phyloP scores from a whole-genome alignment of 2,888 invertebrate genomes.

The Pollenia labialis region DNA sequence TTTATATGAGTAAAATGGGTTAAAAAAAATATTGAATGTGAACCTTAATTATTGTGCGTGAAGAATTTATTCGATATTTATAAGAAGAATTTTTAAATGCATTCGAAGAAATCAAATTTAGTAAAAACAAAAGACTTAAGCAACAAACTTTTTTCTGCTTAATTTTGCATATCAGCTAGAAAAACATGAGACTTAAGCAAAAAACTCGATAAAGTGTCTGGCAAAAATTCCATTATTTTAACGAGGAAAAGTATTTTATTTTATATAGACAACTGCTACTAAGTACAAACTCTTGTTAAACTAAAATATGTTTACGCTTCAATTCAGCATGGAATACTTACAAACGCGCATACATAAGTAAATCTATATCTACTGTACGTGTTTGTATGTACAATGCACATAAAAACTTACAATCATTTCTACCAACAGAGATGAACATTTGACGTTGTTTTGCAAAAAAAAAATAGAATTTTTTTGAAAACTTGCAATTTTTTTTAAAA shows the following conservation, averaged over 20 bases:
- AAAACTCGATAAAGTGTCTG: conserved; percentile 20
- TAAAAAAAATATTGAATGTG: background rate
- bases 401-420: conserved; percentile 56
- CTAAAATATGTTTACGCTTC: conserved; percentile 61
- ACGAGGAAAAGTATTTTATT: conserved; percentile 42
- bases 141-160: conserved; percentile 15
- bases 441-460: background rate
- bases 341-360: background rate
- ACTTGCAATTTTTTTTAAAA: conserved; percentile 19
- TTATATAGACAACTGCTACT: background rate
- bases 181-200: background rate
- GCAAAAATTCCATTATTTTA: conserved; percentile 12
- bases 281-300: conserved; percentile 23
- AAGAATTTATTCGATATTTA: background rate
- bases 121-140: conserved; percentile 59
- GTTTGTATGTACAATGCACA: too few relatives aligned
- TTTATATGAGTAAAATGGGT: conserved; percentile 29
- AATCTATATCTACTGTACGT: too few relatives aligned
- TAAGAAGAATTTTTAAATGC: background rate
- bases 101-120: background rate
- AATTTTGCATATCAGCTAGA: background rate
- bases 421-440: conserved; percentile 3
- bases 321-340: conserved; percentile 33
- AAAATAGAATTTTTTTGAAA: conserved; percentile 5
- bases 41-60: too few relatives aligned